Evolutionary conservation across 2,888 invertebrate species (phyloP).

Genomic region (Eutolmus rufibarbis): DNA sequence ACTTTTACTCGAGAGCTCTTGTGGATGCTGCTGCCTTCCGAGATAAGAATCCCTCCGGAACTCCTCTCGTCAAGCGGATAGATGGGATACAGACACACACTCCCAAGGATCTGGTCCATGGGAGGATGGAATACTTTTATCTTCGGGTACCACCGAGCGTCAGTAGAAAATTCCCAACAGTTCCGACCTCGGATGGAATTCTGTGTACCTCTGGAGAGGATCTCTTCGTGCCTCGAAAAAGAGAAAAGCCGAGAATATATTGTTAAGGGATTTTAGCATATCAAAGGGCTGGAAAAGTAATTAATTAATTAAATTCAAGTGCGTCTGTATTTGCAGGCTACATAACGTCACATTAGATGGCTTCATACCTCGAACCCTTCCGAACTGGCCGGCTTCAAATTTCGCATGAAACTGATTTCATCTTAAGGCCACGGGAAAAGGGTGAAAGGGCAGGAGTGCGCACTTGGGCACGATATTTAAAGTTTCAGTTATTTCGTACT

Average conservation of each 20-base stretch:
- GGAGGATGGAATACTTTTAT: slow-evolving; percentile 3
- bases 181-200: slow-evolving; percentile 38
- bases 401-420: slow-evolving; percentile 12
- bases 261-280: slow-evolving; percentile 46
- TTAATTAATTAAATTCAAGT: slow-evolving; percentile 48
- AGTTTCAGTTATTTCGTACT: background rate
- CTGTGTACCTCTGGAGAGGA: slow-evolving; percentile 23
- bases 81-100: background rate
- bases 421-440: background rate
- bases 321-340: slow-evolving; percentile 21
- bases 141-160: slow-evolving; percentile 7
- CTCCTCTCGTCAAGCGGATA: background rate
- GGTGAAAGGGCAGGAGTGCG: background rate
- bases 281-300: slow-evolving; percentile 46
- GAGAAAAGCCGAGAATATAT: slow-evolving; percentile 37
- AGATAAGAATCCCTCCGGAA: slow-evolving; percentile 7
- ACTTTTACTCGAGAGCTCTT: background rate
- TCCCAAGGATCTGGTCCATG: background rate
- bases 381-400: background rate
- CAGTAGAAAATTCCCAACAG: slow-evolving; percentile 31
- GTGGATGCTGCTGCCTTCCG: background rate
- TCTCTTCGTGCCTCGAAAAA: slow-evolving; percentile 23
- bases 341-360: background rate
- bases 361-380: background rate
- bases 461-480: background rate